Evolutionary conservation across 2,113 vertebrate species (phyloP).

Genomic region (Corynorhinus townsendii): DNA sequence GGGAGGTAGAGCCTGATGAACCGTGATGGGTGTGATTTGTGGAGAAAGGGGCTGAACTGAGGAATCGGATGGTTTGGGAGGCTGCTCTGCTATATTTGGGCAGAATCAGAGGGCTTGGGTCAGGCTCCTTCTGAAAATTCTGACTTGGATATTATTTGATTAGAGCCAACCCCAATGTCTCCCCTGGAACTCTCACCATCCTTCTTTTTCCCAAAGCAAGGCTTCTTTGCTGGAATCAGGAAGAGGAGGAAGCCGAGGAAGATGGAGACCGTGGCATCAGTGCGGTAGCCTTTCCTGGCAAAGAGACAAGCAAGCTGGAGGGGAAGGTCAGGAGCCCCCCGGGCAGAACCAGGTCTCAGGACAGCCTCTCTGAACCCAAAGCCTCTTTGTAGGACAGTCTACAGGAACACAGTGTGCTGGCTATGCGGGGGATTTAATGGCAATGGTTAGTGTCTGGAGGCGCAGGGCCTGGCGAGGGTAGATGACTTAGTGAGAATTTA

Average conservation of each 20-base stretch:
- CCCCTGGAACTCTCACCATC: slow-evolving; percentile 77
- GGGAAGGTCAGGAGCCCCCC: neutral
- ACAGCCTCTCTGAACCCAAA: neutral
- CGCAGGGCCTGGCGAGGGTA: neutral
- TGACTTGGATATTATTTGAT: neutral
- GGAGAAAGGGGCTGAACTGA: neutral
- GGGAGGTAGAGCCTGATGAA: neutral
- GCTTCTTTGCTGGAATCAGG: slow-evolving; percentile 93
- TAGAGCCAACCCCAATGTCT: neutral
- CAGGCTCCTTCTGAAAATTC: neutral
- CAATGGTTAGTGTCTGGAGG: neutral
- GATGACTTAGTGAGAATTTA: neutral
- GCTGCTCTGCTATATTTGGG: neutral
- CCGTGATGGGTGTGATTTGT: fast-evolving
- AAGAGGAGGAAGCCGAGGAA: slow-evolving; percentile 98
- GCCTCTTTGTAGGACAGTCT: neutral
- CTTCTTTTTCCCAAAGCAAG: slow-evolving; percentile 78
- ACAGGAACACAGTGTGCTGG: neutral
- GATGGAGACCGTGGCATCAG: slow-evolving; percentile 96
- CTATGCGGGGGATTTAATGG: too few species aligned
- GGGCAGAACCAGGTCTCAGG: neutral
- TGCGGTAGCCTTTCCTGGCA: slow-evolving; percentile 94
- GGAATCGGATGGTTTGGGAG: neutral
- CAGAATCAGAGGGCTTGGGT: neutral
- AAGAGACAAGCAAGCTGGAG: slow-evolving; percentile 11